phyloP scores from a whole-genome alignment of 30 jellyfish, hydroid and myxozoan species.

The Mastigias papua region DNA sequence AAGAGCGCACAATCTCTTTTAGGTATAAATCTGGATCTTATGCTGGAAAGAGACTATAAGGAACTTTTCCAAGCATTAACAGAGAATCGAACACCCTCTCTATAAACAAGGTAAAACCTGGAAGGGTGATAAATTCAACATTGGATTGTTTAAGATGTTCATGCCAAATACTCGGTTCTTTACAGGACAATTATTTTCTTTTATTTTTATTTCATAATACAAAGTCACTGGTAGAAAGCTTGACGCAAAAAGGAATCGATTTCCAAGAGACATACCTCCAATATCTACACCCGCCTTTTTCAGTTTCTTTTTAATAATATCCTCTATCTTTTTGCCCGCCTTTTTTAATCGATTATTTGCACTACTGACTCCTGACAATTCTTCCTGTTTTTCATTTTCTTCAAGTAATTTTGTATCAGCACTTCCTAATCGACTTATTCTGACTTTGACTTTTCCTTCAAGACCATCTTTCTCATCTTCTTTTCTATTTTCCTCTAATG shows the following conservation, averaged over 20 bases:
- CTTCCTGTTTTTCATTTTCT: constrained; percentile 65
- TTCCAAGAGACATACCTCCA: constrained; percentile 66
- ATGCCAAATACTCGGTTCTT: too few relatives aligned
- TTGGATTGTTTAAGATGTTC: too few relatives aligned
- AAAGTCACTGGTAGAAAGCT: not conserved
- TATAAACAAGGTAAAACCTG: too few relatives aligned
- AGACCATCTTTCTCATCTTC: not conserved
- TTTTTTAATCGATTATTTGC: constrained; percentile 22
- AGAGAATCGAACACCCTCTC: too few relatives aligned
- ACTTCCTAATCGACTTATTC: constrained; percentile 52
- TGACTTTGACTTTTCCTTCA: constrained; percentile 29
- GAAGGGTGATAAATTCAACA: too few relatives aligned
- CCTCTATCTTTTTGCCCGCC: constrained; percentile 88
- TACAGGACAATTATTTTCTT: too few relatives aligned
- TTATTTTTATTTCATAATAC: too few relatives aligned
- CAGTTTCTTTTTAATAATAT: constrained; percentile 71
- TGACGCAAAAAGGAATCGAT: not conserved
- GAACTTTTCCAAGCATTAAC: too few relatives aligned
- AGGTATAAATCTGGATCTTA: too few relatives aligned
- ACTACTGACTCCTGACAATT: constrained; percentile 19
- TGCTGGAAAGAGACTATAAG: too few relatives aligned
- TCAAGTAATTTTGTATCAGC: constrained; percentile 51
- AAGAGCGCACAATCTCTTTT: too few relatives aligned
- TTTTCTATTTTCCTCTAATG: not conserved
- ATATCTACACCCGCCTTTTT: constrained; percentile 87